These are phyloP conservation scores for Huso huso DNA, from an alignment of 2,797 vertebrate species.

Conservation along the genomic window DNA sequence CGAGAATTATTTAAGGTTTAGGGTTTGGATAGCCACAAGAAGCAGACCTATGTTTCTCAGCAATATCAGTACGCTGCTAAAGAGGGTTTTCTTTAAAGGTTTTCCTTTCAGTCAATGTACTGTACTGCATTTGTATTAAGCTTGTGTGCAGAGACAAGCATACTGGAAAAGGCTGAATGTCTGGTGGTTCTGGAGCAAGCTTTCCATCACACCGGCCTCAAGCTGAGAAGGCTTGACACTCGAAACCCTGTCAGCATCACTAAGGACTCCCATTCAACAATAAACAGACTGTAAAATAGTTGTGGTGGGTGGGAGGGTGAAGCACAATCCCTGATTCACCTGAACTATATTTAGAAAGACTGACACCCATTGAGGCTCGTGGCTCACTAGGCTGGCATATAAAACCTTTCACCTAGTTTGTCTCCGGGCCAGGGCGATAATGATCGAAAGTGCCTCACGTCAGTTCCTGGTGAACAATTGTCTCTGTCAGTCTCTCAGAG, in stretches of 20 bases:
- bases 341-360: slow-evolving; percentile 1
- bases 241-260: slow-evolving; percentile 3
- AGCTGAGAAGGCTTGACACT: neutral
- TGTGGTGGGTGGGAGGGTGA: neutral
- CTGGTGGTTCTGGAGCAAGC: neutral
- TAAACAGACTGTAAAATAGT: neutral
- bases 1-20: neutral
- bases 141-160: neutral
- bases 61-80: neutral
- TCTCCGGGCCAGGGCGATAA: too few species aligned
- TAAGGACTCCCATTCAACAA: neutral
- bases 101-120: neutral
- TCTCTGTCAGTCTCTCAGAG: too few species aligned
- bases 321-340: neutral
- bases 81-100: neutral
- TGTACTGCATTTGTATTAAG: neutral
- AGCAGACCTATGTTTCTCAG: neutral
- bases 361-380: neutral
- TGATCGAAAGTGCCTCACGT: too few species aligned
- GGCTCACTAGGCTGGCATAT: too few species aligned
- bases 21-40: neutral
- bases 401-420: too few species aligned
- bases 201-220: neutral
- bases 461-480: too few species aligned
- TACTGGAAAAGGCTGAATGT: neutral